Evolutionary conservation across 2,888 invertebrate species (phyloP), one percentile per base, ranked within the genome.

Genomic region (Microdon myrmicae): DNA sequence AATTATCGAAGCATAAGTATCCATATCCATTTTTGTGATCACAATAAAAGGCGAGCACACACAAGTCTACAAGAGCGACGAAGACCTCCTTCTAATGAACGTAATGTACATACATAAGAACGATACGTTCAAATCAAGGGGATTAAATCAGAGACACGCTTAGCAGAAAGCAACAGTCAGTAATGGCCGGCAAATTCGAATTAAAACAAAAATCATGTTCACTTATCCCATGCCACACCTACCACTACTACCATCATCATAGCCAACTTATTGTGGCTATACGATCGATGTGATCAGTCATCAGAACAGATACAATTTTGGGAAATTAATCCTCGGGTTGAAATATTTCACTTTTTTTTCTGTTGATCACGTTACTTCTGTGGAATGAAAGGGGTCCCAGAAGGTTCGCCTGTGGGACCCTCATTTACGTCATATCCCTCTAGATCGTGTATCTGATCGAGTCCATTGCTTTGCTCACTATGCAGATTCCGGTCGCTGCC

Each of bases 171-270:
- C 48, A 44, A 35, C 31, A 22, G 29, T 26, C 48, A 48, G 37
- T 48, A 35, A 10, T 39, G 61, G 44, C 26, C 35, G 41, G 37
- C 45, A 56, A 39, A 56, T 49, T 45, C 47, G 58, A 64, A 64
- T 64, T 64, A 64, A 64, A 64, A 64, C 58, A 58, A 64, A 64
- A 64, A 58, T 64, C 64, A 53, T 64, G 64, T 64, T 64, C 47
- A 64, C 58, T 64, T 64, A 64, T 64, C 58, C 58, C 58, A 45
- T 58, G 64, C 64, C 64, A 64, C 64, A 64, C 64, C 64, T 58
- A 64, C 56, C 45, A 43, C 32, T 41, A 58, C 32, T 37, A 38
- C 25, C 49, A 38, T 37, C 43, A 32, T 43, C 41, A 31, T 43
- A 29, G 38, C 29, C 9, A 29, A 26, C 37, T 32, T 4, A 12